Conservation (phyloP, 23 tunicate species). For the Oikopleura vanhoeffeni region DNA sequence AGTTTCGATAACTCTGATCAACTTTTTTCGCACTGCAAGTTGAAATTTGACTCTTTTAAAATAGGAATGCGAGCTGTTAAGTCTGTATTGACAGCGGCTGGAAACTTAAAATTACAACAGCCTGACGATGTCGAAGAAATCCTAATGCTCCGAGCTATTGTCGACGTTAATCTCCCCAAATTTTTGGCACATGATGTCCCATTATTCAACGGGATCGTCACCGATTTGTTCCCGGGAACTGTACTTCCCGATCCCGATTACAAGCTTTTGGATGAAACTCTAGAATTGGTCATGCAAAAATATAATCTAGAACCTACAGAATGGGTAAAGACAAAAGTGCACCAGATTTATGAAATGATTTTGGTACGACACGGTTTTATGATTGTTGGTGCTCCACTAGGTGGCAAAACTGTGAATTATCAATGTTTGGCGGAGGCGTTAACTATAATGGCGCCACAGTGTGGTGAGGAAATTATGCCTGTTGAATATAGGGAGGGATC, state of each 20-base stretch:
- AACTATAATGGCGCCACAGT: not conserved
- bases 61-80: slow-evolving; percentile 98
- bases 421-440: not conserved
- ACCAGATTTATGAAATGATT: slow-evolving; percentile 85
- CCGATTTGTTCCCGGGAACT: slow-evolving; percentile 85
- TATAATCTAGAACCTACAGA: slow-evolving; percentile 42
- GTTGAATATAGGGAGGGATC: not conserved
- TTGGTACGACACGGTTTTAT: slow-evolving; percentile 91
- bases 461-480: not conserved
- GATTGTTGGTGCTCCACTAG: slow-evolving; percentile 92
- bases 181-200: slow-evolving; percentile 90
- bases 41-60: too few species aligned
- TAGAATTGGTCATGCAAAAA: slow-evolving; percentile 33
- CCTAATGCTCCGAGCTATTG: slow-evolving; percentile 62
- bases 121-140: slow-evolving; percentile 82
- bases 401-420: slow-evolving; percentile 47
- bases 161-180: slow-evolving; percentile 86
- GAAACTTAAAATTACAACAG: slow-evolving; percentile 72
- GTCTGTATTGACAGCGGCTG: slow-evolving; percentile 86
- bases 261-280: slow-evolving; percentile 45
- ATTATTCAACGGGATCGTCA: slow-evolving; percentile 69
- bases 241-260: slow-evolving; percentile 82
- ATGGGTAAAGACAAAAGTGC: slow-evolving; percentile 20
- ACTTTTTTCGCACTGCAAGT: too few species aligned
- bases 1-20: too few species aligned